Conservation (phyloP, 2,113 vertebrate genomes). For the Oreotrochilus melanogaster region DNA sequence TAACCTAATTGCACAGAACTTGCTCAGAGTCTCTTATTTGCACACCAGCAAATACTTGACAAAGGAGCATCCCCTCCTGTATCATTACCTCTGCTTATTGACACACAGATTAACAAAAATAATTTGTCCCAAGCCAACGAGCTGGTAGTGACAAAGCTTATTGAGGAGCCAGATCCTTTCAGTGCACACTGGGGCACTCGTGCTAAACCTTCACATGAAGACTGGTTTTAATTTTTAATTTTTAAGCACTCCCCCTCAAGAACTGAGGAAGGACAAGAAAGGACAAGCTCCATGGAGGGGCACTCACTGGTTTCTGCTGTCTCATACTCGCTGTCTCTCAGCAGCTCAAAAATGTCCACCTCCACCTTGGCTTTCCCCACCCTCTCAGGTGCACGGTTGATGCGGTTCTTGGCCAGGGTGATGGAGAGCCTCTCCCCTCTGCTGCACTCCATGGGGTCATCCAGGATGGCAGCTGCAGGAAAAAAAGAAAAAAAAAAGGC, state of each 20-base stretch:
- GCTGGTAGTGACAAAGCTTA: neutral
- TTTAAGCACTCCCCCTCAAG: neutral
- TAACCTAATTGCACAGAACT: neutral
- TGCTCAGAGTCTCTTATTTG: slow-evolving; percentile 15
- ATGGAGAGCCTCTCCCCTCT: slow-evolving; percentile 96
- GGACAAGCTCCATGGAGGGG: neutral
- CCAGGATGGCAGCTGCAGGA: slow-evolving; percentile 88
- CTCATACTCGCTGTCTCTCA: slow-evolving; percentile 98
- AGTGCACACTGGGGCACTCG: rapidly evolving
- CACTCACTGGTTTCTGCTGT: slow-evolving; percentile 97
- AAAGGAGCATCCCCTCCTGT: neutral
- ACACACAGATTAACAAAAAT: neutral
- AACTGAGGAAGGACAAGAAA: neutral
- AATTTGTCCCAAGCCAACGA: neutral
- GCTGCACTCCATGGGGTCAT: slow-evolving; percentile 99
- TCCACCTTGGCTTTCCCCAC: slow-evolving; percentile 90
- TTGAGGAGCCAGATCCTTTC: neutral
- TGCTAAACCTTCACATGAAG: rapidly evolving
- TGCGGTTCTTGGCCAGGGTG: slow-evolving; percentile 95
- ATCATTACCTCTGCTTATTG: neutral
- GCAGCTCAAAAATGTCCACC: slow-evolving; percentile 98
- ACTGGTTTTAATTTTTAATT: no score
- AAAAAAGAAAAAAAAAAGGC: neutral
- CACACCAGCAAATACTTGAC: neutral
- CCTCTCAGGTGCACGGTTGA: slow-evolving; percentile 92